Percentiles rank a stretch among this genome's conserved stretches.
Evolutionary conservation across 1,140 invertebrate species (phyloP).

Genomic region (Grapholita molesta): DNA sequence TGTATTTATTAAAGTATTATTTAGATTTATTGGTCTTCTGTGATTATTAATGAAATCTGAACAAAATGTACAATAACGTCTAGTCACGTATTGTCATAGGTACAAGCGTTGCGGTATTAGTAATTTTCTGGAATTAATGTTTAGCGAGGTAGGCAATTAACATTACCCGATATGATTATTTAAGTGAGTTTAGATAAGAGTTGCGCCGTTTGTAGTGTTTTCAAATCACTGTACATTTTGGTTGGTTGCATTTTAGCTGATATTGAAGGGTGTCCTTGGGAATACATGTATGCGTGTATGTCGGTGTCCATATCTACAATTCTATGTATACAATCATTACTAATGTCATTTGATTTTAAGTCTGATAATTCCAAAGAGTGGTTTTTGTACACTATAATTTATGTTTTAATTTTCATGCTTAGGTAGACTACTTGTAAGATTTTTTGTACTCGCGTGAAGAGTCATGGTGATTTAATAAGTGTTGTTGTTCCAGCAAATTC

Average conservation of each 20-base stretch:
- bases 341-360: conserved; percentile 60
- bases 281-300: conserved; percentile 28
- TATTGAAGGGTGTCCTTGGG: background rate
- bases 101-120: no score
- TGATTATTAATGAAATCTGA: background rate
- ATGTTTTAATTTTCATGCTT: conserved; percentile 26
- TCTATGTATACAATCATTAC: no score
- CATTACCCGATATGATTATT: no score
- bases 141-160: no score
- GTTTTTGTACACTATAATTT: conserved; percentile 34
- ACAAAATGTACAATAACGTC: background rate
- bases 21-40: background rate
- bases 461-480: background rate
- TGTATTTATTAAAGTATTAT: background rate
- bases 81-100: background rate
- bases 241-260: background rate
- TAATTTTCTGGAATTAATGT: no score
- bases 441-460: conserved; percentile 19
- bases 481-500: background rate
- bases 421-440: conserved; percentile 13
- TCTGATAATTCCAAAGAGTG: conserved; percentile 72
- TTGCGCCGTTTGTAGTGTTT: no score
- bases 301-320: conserved; percentile 26
- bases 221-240: background rate
- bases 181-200: no score